These are phyloP conservation scores for Malacoctenus gilli DNA, from an alignment of 2,797 vertebrate genomes.

Conservation along the genomic window DNA sequence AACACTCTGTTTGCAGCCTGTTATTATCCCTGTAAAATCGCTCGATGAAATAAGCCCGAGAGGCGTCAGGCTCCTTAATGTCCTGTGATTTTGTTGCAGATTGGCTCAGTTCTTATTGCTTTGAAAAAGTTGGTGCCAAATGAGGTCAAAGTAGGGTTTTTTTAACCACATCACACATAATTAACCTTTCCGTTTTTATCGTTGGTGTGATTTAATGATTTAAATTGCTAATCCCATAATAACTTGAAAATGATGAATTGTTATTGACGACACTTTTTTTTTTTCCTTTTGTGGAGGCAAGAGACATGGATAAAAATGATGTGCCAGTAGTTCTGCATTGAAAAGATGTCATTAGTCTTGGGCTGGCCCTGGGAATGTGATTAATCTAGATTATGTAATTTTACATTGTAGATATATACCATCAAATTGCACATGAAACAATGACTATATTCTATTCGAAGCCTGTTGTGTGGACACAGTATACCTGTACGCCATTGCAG, in stretches of 20 bases:
- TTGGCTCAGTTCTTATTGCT: slow-evolving; percentile 37
- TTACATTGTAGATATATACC: slow-evolving; percentile 71
- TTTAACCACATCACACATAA: slow-evolving; percentile 27
- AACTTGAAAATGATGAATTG: slow-evolving; percentile 47
- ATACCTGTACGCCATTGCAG: slow-evolving; percentile 56
- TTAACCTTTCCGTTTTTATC: slow-evolving; percentile 37
- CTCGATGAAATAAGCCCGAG: slow-evolving; percentile 32
- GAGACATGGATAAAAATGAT: slow-evolving; percentile 55
- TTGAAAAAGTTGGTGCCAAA: slow-evolving; percentile 50
- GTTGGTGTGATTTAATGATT: slow-evolving; percentile 50
- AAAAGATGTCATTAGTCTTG: slow-evolving; percentile 83
- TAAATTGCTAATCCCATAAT: slow-evolving; percentile 62
- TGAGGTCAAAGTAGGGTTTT: slow-evolving; percentile 39
- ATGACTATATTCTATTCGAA: slow-evolving; percentile 46
- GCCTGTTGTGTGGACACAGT: slow-evolving; percentile 49
- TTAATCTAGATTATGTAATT: slow-evolving; percentile 79
- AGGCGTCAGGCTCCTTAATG: slow-evolving; percentile 31
- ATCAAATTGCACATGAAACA: slow-evolving; percentile 62
- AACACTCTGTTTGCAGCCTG: slow-evolving; percentile 26
- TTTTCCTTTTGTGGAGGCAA: slow-evolving; percentile 54
- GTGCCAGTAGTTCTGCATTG: slow-evolving; percentile 74
- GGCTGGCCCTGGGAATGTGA: slow-evolving; percentile 90
- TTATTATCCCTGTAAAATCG: slow-evolving; percentile 40
- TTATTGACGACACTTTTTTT: slow-evolving; percentile 18
- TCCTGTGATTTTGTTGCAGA: slow-evolving; percentile 25